Evolutionary conservation across 2,888 invertebrate genomes (phyloP), one percentile per base, ranked within the genome.

Genomic region (Lasioglossum oenotherae): DNA sequence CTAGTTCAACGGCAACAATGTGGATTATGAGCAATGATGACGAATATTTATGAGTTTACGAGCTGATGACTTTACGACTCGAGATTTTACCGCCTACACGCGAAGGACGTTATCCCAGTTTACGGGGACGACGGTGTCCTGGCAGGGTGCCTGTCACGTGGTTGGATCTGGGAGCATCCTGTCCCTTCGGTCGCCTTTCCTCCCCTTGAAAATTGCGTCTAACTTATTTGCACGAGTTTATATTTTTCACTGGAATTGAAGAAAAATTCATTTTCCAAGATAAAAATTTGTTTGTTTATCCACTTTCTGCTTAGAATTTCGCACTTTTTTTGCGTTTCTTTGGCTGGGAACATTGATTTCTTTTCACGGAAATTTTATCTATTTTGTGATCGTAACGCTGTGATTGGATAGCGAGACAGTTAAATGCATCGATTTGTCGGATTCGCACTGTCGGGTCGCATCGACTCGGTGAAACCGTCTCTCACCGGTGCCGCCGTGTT

Each of bases 21-120:
- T 82, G 91, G 88, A 94, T 94, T 92, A 94, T 93, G 90, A 91
- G 86, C 92, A 92, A 94, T 94, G 89, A 94, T 94, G 93, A 93
- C 90, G 90, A 93, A 93, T 94, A 94, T 94, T 94, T 94, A 94
- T 92, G 93, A 91, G 90, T 93, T 93, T 93, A 93, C 89, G 90
- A 93, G 89, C 91, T 91, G 89, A 93, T 91, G 92, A 89, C 85
- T 93, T 93, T 92, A 93, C 80, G 90, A 90, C 91, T 69, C 74
- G 31, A 41, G 76, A 83, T 85, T 91, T 86, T 87, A 88, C 89
- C 85, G 87, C 80, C 74, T 91, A 75, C 88, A 81, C 89, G 89
- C 89, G 90, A 92, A 91, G 89, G 90, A 91, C 88, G 83, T 60
- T 75, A 79, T 76, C 78, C 84, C 79, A 72, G 78, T 83, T 80